Evolutionary conservation across 2,888 invertebrate species (phyloP).

Genomic region (Catocala fraxini): DNA sequence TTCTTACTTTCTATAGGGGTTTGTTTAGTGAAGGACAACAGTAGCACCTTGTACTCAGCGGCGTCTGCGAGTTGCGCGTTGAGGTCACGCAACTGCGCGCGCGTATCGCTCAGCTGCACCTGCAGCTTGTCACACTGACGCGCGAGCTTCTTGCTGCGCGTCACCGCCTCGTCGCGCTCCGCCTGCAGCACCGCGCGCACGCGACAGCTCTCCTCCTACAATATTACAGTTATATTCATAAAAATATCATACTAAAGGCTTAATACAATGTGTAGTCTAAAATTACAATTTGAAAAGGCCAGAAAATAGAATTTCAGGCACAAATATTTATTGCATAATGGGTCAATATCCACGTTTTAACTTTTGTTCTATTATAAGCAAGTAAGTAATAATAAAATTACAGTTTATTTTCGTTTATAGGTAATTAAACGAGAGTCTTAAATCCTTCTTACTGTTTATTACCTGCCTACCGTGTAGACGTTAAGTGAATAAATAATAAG

Average conservation of each 20-base stretch:
- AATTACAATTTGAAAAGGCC: too few species aligned
- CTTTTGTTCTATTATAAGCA: too few species aligned
- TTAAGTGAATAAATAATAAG: background rate
- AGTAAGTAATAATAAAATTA: too few species aligned
- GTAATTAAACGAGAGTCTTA: too few species aligned
- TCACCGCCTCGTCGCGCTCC: constrained; percentile 90
- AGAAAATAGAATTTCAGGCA: too few species aligned
- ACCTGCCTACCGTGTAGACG: too few species aligned
- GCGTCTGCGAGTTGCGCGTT: constrained; percentile 95
- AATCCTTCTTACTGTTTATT: too few species aligned
- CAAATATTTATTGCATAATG: too few species aligned
- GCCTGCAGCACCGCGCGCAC: constrained; percentile 86
- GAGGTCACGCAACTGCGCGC: constrained; percentile 93
- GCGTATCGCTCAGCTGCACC: constrained; percentile 93
- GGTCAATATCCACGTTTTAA: too few species aligned
- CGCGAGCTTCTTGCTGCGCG: constrained; percentile 92
- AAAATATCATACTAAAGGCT: background rate
- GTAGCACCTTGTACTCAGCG: constrained; percentile 93
- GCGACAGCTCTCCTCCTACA: constrained; percentile 79
- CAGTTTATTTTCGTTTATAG: too few species aligned
- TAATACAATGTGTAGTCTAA: background rate
- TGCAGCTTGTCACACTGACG: constrained; percentile 95
- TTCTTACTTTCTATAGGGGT: too few species aligned
- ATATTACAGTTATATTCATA: background rate
- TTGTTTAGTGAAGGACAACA: too few species aligned